phyloP scores from a whole-genome alignment of 2,888 invertebrate species.

The Tipula helvola region DNA sequence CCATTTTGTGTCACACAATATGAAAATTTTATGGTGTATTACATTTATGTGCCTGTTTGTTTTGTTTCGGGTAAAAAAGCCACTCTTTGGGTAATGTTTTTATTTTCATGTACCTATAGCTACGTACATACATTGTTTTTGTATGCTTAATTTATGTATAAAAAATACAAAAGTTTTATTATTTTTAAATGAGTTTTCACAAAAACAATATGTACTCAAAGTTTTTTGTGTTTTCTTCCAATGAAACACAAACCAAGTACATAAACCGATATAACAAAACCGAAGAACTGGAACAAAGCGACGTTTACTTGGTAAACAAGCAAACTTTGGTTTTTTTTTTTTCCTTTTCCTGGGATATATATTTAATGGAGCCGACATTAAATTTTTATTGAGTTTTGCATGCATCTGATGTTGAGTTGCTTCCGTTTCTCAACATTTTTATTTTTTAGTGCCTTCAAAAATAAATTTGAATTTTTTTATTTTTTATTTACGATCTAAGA shows the following conservation, averaged over 20 bases:
- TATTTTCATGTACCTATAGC: neutral
- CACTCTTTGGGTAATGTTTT: neutral
- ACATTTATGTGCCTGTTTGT: neutral
- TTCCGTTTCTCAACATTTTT: neutral
- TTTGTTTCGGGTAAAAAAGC: neutral
- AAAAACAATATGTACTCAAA: neutral
- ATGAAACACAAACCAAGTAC: neutral
- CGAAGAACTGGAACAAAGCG: neutral
- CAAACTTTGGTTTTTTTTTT: neutral
- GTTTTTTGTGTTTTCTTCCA: neutral
- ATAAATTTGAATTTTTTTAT: neutral
- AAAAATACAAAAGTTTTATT: neutral
- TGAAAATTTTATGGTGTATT: neutral
- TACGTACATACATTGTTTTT: neutral
- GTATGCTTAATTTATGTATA: neutral
- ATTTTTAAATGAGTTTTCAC: neutral
- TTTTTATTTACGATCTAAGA: no score
- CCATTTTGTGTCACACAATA: neutral
- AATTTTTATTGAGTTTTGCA: neutral
- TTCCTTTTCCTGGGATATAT: neutral
- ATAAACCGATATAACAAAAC: neutral
- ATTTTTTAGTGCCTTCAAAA: no score
- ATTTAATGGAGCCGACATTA: neutral
- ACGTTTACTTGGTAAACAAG: neutral
- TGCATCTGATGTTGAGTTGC: neutral